Evolutionary conservation across 2,888 invertebrate species (phyloP), one percentile per base, ranked within the genome.

Genomic region (Lymantria monacha): DNA sequence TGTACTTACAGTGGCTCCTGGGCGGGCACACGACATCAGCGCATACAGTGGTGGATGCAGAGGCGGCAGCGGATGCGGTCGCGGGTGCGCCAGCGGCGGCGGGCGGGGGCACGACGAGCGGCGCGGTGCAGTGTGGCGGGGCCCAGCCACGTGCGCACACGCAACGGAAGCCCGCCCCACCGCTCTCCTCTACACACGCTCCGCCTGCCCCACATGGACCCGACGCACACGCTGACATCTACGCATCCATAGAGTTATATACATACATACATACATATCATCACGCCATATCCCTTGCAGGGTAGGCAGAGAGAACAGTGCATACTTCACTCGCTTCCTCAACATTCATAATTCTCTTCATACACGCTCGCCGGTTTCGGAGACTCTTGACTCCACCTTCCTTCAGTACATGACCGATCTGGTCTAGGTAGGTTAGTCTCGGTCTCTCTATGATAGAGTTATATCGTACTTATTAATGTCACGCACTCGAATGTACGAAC

Each of bases 191-290:
- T 47, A 91, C 87, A 79, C 97, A 97, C 31, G 88, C 92, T 44
- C 95, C 97, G 54, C 94, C 94, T 83, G 96, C 95, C 63, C 93
- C 92, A 83, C 98, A 98, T 51, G 95, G 93, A 47, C 92, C 92
- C 40, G 92, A 93, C 69, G 89, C 84, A 71, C 96, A 96, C 8
- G 95, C 95, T 1, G 95, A 85, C 83, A 83, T 79, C 85, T 87
- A 66, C 53, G n/a, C 30, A 37, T 49, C 46, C 42, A 42, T 43
- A 3, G 30, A 10, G n/a, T n/a, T n/a, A n/a, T n/a, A n/a, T n/a
- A n/a, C n/a, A n/a, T n/a, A n/a, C n/a, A n/a, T n/a, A n/a, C n/a
- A n/a, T n/a, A n/a, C n/a, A n/a, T n/a, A n/a, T n/a, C n/a, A n/a
- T n/a, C n/a, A n/a, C n/a, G n/a, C n/a, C n/a, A n/a, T n/a, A n/a